Conservation (phyloP, 2,113 vertebrate genomes). For the Cochlearius cochlearius region DNA sequence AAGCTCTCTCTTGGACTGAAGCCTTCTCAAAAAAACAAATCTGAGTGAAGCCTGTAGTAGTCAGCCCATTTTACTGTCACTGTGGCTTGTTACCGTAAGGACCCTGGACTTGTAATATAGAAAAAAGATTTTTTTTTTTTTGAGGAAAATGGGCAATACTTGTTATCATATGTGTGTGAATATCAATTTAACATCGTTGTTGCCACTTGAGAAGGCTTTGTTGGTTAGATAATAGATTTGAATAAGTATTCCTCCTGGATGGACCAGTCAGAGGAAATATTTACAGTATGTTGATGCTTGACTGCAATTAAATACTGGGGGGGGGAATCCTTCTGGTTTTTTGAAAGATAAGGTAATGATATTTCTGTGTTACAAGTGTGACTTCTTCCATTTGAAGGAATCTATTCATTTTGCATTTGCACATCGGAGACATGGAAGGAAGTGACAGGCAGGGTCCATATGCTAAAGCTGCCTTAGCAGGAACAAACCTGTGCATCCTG, state of each 20-base stretch:
- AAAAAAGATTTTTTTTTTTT: background rate
- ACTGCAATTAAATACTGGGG: background rate
- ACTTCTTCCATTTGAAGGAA: background rate
- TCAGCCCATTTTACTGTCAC: background rate
- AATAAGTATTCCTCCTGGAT: background rate
- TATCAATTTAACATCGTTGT: no score
- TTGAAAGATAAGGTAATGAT: background rate
- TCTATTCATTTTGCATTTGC: background rate
- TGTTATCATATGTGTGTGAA: background rate
- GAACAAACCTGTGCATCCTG: background rate
- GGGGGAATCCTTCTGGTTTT: background rate
- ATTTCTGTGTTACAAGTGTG: background rate
- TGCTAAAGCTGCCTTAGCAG: background rate
- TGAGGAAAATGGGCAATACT: fast-evolving
- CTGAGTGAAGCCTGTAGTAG: background rate
- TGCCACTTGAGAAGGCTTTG: background rate
- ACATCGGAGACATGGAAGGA: background rate
- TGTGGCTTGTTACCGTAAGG: background rate
- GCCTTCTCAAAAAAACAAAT: background rate
- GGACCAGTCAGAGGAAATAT: background rate
- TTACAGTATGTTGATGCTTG: background rate
- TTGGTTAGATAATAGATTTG: background rate
- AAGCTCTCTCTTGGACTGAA: background rate
- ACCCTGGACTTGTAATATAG: background rate
- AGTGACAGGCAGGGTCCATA: background rate